phyloP scores from a whole-genome alignment of 2,113 vertebrate genomes.

The Dicrurus megarhynchus region DNA sequence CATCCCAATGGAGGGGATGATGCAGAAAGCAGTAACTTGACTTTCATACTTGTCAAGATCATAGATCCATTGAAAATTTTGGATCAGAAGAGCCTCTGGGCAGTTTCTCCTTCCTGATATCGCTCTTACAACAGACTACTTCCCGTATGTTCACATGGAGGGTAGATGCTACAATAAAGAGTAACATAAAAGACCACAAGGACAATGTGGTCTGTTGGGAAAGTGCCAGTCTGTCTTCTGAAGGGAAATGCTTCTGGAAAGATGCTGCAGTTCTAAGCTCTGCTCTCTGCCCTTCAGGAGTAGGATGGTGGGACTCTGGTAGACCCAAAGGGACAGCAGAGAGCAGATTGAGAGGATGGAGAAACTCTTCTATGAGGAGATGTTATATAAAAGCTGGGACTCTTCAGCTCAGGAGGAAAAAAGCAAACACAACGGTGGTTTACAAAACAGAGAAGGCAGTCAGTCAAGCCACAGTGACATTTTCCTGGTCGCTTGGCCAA shows the following conservation, averaged over 20 bases:
- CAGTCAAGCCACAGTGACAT: fast-evolving
- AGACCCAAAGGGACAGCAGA: neutral
- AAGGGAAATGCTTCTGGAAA: neutral
- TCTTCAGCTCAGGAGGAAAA: neutral
- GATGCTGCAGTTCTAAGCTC: neutral
- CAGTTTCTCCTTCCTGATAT: neutral
- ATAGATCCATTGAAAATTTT: neutral
- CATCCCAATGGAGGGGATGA: neutral
- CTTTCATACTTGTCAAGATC: neutral
- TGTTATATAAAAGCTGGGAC: neutral
- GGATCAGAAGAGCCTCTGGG: neutral
- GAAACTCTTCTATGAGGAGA: neutral
- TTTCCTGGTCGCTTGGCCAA: neutral
- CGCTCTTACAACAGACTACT: neutral
- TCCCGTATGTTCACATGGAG: neutral
- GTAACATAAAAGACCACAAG: neutral
- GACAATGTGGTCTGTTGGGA: neutral
- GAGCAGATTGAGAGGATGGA: neutral
- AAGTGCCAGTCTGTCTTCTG: neutral
- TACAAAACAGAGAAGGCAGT: neutral
- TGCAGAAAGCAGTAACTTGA: neutral
- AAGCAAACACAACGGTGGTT: neutral
- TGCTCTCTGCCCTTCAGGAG: neutral
- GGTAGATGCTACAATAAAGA: neutral
- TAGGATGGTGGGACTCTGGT: neutral